These are phyloP conservation scores for Nilaparvata lugens DNA, from an alignment of 1,140 invertebrate genomes.

Conservation along the genomic window DNA sequence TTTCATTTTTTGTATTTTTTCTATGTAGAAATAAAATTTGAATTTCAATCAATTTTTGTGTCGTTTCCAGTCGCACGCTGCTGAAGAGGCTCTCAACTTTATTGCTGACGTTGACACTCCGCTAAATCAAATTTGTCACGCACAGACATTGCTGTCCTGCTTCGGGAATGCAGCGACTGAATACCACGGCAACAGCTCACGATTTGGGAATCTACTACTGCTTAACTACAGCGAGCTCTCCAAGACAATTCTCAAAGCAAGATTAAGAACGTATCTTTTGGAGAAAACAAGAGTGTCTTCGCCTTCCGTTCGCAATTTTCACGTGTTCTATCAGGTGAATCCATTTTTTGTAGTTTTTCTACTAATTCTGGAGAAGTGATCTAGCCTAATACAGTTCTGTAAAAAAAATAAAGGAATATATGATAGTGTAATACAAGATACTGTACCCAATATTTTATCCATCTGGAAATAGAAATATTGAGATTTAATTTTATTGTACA, in stretches of 20 bases:
- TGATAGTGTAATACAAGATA: too few species aligned
- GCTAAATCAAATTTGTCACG: background rate
- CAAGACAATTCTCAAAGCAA: background rate
- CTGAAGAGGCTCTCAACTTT: background rate
- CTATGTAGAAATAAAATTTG: too few species aligned
- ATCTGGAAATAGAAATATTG: too few species aligned
- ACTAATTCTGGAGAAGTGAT: too few species aligned
- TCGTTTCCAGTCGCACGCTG: background rate
- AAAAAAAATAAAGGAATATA: too few species aligned
- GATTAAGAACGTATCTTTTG: background rate
- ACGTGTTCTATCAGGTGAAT: background rate
- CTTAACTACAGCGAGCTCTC: background rate
- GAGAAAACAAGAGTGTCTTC: conserved; percentile 1
- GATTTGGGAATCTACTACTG: background rate
- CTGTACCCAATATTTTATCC: too few species aligned
- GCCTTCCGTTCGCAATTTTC: background rate
- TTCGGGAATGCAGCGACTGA: background rate
- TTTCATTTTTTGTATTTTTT: too few species aligned
- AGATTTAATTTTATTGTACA: too few species aligned
- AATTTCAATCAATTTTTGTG: too few species aligned
- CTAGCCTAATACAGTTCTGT: too few species aligned
- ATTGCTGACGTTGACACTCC: background rate
- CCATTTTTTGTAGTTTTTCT: too few species aligned
- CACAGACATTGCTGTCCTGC: background rate
- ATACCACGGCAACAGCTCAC: background rate